Percentiles rank a stretch among this genome's conserved stretches.
Evolutionary conservation across 2,797 vertebrate species (phyloP).

Genomic region (Poeciliopsis gracilis): DNA sequence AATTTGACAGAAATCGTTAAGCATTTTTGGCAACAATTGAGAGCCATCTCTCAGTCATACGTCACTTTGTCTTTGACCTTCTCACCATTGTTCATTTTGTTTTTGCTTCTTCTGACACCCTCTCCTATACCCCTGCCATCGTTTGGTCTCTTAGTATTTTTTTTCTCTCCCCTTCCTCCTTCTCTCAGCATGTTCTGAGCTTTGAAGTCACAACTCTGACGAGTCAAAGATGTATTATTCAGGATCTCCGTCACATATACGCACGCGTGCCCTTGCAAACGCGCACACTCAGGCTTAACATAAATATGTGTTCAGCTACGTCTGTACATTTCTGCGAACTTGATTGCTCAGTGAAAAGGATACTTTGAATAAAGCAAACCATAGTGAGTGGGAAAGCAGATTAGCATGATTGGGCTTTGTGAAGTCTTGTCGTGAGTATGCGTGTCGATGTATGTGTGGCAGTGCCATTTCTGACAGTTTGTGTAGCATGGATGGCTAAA

Average conservation of each 20-base stretch:
- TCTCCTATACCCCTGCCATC: constrained; percentile 35
- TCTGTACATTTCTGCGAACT: constrained; percentile 38
- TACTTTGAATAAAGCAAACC: constrained; percentile 59
- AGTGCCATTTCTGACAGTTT: constrained; percentile 55
- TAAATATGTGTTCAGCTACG: constrained; percentile 31
- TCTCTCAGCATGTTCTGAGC: constrained; percentile 69
- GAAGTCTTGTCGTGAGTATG: constrained; percentile 25
- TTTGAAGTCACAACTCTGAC: constrained; percentile 74
- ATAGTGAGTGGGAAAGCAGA: constrained; percentile 49
- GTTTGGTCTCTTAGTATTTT: constrained; percentile 35
- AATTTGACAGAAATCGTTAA: constrained; percentile 34
- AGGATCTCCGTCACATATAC: constrained; percentile 70
- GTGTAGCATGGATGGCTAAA: constrained; percentile 50
- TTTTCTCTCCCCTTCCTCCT: constrained; percentile 24
- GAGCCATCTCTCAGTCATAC: constrained; percentile 54
- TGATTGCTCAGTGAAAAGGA: constrained; percentile 51
- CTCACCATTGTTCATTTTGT: constrained; percentile 60
- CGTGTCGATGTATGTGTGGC: constrained; percentile 14
- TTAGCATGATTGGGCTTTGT: constrained; percentile 29
- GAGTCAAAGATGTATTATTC: constrained; percentile 85
- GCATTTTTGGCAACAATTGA: constrained; percentile 39
- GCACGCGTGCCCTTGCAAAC: constrained; percentile 29
- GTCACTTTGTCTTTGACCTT: constrained; percentile 63
- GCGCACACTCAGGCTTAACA: constrained; percentile 27
- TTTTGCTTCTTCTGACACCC: constrained; percentile 59